A percentile compares a stretch with the other conserved stretches of the same genome.
These are phyloP conservation scores for Cryptoblepharus egeriae DNA, from an alignment of 2,797 vertebrate species.

Conservation along the genomic window DNA sequence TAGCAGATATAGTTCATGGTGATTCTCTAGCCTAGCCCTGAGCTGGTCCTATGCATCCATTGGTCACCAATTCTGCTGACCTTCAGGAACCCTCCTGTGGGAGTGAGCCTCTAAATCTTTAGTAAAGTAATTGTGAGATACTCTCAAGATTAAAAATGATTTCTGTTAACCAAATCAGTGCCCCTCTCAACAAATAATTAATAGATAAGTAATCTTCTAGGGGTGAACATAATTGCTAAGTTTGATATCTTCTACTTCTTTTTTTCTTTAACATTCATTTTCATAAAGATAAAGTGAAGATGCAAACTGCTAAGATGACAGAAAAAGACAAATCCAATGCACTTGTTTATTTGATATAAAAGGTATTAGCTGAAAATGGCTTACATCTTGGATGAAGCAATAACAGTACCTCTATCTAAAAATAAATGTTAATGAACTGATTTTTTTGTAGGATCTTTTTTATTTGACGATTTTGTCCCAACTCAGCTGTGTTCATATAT, in stretches of 20 bases:
- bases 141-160: not conserved
- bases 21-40: too few species aligned
- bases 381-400: not conserved
- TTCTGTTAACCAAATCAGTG: not conserved
- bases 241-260: not conserved
- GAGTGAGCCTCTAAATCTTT: too few species aligned
- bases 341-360: not conserved
- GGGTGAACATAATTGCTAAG: accelerated
- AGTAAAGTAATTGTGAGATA: not conserved
- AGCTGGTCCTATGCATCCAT: too few species aligned
- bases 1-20: too few species aligned
- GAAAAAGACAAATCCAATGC: not conserved
- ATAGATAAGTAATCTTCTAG: accelerated
- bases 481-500: not conserved
- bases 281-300: not conserved
- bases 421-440: slow-evolving; percentile 26
- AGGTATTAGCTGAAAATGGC: slow-evolving; percentile 8
- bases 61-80: too few species aligned
- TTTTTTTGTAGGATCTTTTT: not conserved
- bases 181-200: not conserved
- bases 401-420: not conserved
- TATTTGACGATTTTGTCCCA: slow-evolving; percentile 37
- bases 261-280: not conserved
- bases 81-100: too few species aligned
- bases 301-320: not conserved